Evolutionary conservation across 2,888 invertebrate genomes (phyloP), one percentile per base, ranked within the genome.

Genomic region (Tenthredo mesomela): DNA sequence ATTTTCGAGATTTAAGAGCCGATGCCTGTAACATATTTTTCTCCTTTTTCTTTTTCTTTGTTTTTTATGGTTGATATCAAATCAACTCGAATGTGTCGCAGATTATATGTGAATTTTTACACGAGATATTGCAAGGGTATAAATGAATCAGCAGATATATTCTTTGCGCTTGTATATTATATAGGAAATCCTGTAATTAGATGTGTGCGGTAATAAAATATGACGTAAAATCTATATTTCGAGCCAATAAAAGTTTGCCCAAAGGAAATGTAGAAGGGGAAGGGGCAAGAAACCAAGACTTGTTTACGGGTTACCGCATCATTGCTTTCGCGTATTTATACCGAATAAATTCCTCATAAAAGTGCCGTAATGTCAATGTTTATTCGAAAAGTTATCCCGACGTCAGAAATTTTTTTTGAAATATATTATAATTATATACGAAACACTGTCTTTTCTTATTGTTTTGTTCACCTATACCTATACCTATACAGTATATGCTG

Each of bases 281-380:
- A 12, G 40, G 54, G 61, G 25, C 10, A 75, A 82, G 85, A 85
- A 86, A 85, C 37, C 37, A 73, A 80, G 84, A 88, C 90, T 89
- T 92, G 91, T 92, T 92, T 92, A 92, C 91, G 88, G 90, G 90
- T 91, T 89, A 88, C 33, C 92, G 91, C 90, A 87, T 91, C 92
- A 91, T 92, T 92, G 92, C 88, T 37, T 80, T 82, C 88, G 82
- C 73, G 85, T 88, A 88, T 88, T 86, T 85, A 37, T 88, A 47
- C 70, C 88, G 89, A 90, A 92, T 92, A 92, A 91, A 92, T 91
- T 87, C 87, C 87, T 89, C 88, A 91, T 92, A 91, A 92, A 91
- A 92, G 89, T 89, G 89, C 89, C 91, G 88, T 92, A 92, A 91
- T 88, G 89, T 87, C 90, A 89, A 91, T 91, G 90, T 90, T 92